A percentile compares a stretch with the other conserved stretches of the same genome.
These are phyloP conservation scores for Eclectus roratus DNA, from an alignment of 2,113 vertebrate genomes.

Conservation along the genomic window DNA sequence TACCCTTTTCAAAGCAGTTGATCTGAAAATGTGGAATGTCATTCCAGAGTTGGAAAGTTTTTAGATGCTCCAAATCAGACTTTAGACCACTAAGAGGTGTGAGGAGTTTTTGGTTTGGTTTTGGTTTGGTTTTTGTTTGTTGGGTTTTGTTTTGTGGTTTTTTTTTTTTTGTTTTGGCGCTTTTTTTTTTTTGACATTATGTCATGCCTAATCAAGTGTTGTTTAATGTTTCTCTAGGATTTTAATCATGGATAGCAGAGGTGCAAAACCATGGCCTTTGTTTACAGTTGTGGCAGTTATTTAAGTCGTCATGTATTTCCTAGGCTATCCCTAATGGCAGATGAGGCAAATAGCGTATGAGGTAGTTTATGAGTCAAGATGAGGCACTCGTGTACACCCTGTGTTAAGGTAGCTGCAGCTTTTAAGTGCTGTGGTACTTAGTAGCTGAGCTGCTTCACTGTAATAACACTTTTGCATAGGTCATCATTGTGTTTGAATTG, in stretches of 20 bases:
- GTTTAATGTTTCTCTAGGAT: neutral
- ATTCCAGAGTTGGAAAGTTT: neutral
- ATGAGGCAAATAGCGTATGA: neutral
- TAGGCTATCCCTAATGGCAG: neutral
- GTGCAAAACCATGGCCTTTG: neutral
- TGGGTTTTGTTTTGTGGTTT: neutral
- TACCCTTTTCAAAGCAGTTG: neutral
- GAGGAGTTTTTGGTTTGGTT: too few species aligned
- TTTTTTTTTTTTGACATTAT: neutral
- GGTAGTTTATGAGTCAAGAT: neutral
- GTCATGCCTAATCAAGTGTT: neutral
- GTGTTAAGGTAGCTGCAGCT: neutral
- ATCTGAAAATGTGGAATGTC: neutral
- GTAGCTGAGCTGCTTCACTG: neutral
- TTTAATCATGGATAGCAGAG: neutral
- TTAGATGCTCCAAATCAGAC: neutral
- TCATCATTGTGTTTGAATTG: neutral
- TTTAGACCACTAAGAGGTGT: neutral
- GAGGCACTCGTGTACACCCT: neutral
- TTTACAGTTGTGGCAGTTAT: neutral
- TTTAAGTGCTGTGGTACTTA: neutral
- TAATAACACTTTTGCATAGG: neutral
- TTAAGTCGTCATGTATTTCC: neutral
- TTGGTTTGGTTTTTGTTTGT: neutral
- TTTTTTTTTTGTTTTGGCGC: neutral